Evolutionary conservation across 2,797 vertebrate genomes (phyloP).

Genomic region (Oophaga sylvatica): DNA sequence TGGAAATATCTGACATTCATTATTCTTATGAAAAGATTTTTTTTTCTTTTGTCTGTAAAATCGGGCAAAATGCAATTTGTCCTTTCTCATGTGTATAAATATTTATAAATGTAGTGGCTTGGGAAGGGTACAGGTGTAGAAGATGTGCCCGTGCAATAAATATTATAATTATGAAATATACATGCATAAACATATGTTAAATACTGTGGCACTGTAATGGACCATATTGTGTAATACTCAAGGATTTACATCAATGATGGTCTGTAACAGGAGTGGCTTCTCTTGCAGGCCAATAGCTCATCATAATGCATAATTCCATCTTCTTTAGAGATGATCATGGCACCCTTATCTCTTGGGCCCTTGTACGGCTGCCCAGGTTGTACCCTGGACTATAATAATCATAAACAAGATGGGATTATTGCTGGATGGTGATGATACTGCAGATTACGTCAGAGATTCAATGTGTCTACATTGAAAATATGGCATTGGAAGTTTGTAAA

Average conservation of each 20-base stretch:
- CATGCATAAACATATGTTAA: background rate
- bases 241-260: no score
- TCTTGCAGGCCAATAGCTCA: no score
- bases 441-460: background rate
- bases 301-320: no score
- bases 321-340: no score
- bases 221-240: no score
- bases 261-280: no score
- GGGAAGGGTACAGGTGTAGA: background rate
- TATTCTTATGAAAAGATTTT: constrained; percentile 33
- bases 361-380: no score
- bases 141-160: background rate
- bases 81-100: constrained; percentile 22
- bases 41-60: constrained; percentile 19
- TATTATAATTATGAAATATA: background rate
- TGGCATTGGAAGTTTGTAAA: no score
- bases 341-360: no score
- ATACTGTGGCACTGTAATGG: background rate
- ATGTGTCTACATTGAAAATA: background rate
- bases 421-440: background rate
- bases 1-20: constrained; percentile 47
- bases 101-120: constrained; percentile 39
- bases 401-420: background rate
- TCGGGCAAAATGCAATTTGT: background rate
- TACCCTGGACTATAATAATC: background rate